Conservation (phyloP, 2,113 vertebrate species). For the Anhinga rufa region DNA sequence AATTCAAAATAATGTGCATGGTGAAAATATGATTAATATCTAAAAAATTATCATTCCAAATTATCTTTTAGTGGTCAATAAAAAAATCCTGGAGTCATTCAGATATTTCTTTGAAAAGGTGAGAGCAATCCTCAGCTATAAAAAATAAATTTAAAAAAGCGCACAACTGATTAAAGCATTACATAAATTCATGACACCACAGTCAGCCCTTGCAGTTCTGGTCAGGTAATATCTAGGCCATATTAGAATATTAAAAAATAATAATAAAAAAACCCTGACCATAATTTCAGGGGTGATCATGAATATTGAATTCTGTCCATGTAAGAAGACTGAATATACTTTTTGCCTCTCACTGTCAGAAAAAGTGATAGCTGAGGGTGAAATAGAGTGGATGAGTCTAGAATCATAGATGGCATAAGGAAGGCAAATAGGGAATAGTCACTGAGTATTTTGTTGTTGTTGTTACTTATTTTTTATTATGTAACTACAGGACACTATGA, state of each 20-base stretch:
- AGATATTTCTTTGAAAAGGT: background rate
- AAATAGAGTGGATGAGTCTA: background rate
- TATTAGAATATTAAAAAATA: background rate
- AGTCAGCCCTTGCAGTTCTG: background rate
- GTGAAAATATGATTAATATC: background rate
- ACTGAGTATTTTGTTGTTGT: background rate
- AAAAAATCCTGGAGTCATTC: background rate
- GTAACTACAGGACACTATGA: background rate
- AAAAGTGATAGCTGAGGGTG: background rate
- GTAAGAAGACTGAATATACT: background rate
- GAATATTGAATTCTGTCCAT: background rate
- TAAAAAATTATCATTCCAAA: background rate
- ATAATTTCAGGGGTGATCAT: background rate
- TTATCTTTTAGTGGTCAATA: background rate
- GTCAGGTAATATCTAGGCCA: background rate
- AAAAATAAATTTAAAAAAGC: too few species aligned
- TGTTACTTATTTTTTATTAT: background rate
- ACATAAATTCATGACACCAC: background rate
- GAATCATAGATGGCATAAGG: background rate
- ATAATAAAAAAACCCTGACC: background rate
- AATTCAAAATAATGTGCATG: background rate
- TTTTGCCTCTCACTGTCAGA: background rate
- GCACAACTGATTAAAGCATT: background rate
- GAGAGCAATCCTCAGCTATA: background rate
- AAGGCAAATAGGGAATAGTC: background rate